A percentile compares a stretch with the other conserved stretches of the same genome.
phyloP scores from a whole-genome alignment of 2,888 invertebrate genomes.

The Thalpophila matura region DNA sequence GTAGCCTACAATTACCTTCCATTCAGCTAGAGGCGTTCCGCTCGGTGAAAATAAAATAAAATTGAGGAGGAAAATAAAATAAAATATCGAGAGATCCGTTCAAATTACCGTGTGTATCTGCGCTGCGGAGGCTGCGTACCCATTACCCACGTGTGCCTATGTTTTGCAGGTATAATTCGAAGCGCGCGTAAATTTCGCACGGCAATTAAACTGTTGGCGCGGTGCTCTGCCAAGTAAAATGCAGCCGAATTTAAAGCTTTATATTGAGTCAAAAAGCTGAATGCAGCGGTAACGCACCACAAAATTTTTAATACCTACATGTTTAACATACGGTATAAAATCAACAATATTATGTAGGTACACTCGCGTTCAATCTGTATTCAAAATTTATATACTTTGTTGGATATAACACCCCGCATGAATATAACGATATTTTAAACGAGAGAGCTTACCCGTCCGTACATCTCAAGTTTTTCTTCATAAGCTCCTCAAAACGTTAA shows the following conservation, averaged over 20 bases:
- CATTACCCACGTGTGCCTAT: conserved; percentile 58
- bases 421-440: conserved; percentile 75
- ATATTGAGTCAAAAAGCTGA: conserved; percentile 64
- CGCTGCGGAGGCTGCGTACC: conserved; percentile 69
- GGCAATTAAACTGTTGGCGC: conserved; percentile 74
- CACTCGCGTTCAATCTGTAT: conserved; percentile 72
- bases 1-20: conserved; percentile 89
- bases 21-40: conserved; percentile 84
- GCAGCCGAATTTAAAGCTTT: conserved; percentile 69
- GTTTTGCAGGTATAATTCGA: conserved; percentile 70
- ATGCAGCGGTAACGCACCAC: conserved; percentile 58
- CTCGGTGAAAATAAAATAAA: conserved; percentile 84
- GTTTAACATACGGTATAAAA: conserved; percentile 66
- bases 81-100: conserved; percentile 83
- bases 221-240: conserved; percentile 68
- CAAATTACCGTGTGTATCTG: conserved; percentile 78
- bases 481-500: conserved; percentile 88
- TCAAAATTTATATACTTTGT: conserved; percentile 60
- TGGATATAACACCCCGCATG: conserved; percentile 51
- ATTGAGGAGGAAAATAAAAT: conserved; percentile 87
- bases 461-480: conserved; percentile 88
- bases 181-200: conserved; percentile 70
- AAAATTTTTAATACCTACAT: conserved; percentile 65
- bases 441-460: conserved; percentile 76
- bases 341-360: conserved; percentile 74